A percentile compares a stretch with the other conserved stretches of the same genome.
These are phyloP conservation scores for Cybosia mesomella DNA, from an alignment of 2,888 invertebrate species.

Conservation along the genomic window DNA sequence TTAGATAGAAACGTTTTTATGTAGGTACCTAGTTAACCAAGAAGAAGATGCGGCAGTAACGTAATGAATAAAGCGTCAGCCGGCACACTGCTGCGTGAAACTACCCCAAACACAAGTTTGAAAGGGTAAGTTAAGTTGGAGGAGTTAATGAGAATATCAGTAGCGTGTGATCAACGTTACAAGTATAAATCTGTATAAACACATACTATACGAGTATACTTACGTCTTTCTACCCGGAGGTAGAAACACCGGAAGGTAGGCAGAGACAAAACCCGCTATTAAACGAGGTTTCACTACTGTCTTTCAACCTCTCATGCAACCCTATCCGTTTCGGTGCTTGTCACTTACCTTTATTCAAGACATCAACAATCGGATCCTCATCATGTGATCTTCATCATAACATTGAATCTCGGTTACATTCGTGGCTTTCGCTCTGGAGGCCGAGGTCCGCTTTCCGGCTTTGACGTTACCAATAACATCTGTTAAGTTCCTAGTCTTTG, in stretches of 20 bases:
- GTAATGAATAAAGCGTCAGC: background rate
- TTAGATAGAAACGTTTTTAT: background rate
- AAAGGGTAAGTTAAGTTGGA: background rate
- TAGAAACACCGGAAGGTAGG: background rate
- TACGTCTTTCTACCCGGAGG: background rate
- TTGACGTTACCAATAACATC: too few species aligned
- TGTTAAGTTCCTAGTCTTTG: too few species aligned
- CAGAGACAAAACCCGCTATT: too few species aligned
- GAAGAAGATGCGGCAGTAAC: background rate
- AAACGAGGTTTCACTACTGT: too few species aligned
- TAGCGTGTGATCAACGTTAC: background rate
- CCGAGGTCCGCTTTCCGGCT: too few species aligned
- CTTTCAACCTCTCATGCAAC: background rate
- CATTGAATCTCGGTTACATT: too few species aligned
- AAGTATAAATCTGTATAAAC: background rate
- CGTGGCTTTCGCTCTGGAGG: too few species aligned
- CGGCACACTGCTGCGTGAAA: background rate
- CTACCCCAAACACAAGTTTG: background rate
- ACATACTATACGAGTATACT: background rate
- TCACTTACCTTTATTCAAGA: background rate
- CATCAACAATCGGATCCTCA: too few species aligned
- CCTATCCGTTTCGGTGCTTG: background rate
- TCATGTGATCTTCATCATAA: too few species aligned
- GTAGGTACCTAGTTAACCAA: background rate
- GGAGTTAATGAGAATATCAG: constrained; percentile 4